Evolutionary conservation across 1,140 invertebrate species (phyloP).

Genomic region (Alviniconcha marisindica): DNA sequence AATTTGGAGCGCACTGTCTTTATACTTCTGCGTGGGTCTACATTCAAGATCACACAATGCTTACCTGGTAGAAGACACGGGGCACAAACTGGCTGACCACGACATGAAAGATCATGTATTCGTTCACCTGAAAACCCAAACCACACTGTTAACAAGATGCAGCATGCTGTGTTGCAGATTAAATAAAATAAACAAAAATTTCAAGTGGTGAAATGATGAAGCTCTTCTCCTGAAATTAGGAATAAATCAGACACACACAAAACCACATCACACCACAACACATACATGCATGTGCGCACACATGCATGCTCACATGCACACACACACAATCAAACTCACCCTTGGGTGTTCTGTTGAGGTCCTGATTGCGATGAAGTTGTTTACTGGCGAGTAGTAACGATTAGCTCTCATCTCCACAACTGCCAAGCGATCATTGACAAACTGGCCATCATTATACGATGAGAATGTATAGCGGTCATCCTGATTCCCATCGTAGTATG

Average conservation of each 20-base stretch:
- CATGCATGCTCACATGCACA: too few species aligned
- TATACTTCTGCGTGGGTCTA: too few species aligned
- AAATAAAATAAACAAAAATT: neutral
- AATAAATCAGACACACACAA: conserved; percentile 11
- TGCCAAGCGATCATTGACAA: neutral
- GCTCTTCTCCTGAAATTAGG: too few species aligned
- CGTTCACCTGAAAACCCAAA: conserved; percentile 84
- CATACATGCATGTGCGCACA: too few species aligned
- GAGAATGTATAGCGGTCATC: conserved; percentile 9
- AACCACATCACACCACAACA: too few species aligned
- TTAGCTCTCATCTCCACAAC: conserved; percentile 58
- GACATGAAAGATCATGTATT: conserved; percentile 96
- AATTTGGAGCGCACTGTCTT: too few species aligned
- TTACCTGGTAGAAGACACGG: conserved; percentile 91
- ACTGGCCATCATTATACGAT: conserved; percentile 8
- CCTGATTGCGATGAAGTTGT: conserved; percentile 90
- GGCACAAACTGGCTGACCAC: conserved; percentile 94
- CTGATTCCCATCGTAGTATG: conserved; percentile 31
- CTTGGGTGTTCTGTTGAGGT: conserved; percentile 90
- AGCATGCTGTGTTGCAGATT: too few species aligned
- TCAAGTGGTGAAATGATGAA: neutral
- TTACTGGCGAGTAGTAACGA: conserved; percentile 84
- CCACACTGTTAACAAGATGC: neutral
- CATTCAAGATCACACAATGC: too few species aligned
- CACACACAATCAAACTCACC: conserved; percentile 77